A percentile compares a stretch with the other conserved stretches of the same genome.
Conservation (phyloP, 2,888 invertebrate species). For the Artemia sp. region DNA sequence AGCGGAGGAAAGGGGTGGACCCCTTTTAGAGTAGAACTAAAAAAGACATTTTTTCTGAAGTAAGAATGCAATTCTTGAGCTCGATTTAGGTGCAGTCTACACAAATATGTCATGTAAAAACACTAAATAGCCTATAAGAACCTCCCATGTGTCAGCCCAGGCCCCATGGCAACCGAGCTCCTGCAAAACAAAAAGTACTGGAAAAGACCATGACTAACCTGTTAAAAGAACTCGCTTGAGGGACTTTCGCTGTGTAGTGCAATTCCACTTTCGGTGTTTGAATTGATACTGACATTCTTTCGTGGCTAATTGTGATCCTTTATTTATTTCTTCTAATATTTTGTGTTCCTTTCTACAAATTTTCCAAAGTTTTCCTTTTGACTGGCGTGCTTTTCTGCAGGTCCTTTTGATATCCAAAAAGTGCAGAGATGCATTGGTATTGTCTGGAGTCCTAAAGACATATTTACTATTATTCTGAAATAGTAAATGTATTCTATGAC, state of each 20-base stretch:
- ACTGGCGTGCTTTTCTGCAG: conserved; percentile 6
- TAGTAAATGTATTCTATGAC: too few relatives aligned
- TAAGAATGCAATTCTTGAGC: too few relatives aligned
- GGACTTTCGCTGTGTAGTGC: conserved; percentile 59
- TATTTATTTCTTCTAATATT: conserved; percentile 61
- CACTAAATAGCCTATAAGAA: too few relatives aligned
- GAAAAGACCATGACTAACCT: conserved; percentile 40
- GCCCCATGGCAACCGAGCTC: too few relatives aligned
- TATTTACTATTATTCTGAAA: too few relatives aligned
- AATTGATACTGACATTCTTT: conserved; percentile 76
- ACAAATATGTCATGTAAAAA: too few relatives aligned
- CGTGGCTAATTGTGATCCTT: conserved; percentile 63
- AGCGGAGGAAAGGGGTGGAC: too few relatives aligned
- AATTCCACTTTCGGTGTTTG: conserved; percentile 69
- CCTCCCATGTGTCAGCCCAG: too few relatives aligned
- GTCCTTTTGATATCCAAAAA: conserved; percentile 9
- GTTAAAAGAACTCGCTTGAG: conserved; percentile 66
- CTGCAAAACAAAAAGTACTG: too few relatives aligned
- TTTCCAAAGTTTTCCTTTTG: conserved; percentile 26
- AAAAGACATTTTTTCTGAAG: too few relatives aligned
- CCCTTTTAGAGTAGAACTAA: too few relatives aligned
- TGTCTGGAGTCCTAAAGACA: not conserved
- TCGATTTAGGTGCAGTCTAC: too few relatives aligned
- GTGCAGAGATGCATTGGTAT: not conserved
- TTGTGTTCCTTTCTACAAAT: conserved; percentile 61